Base-by-base conservation (phyloP, 1,140 invertebrate genomes). In the Caenorhabditis latens region DNA sequence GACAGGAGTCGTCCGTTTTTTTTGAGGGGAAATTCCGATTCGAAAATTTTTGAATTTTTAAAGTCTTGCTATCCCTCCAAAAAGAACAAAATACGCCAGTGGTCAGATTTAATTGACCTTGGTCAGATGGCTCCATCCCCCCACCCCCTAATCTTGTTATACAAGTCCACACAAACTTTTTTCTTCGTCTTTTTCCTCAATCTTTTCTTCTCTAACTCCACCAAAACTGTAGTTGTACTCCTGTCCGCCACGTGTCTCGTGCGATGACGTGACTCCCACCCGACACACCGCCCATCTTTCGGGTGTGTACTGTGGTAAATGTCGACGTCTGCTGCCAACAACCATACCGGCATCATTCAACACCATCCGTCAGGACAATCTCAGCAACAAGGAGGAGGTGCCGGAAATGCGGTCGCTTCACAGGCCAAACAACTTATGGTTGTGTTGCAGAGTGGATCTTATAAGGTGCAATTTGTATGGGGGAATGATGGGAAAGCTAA, bases 381-480 rank as follows among this genome's bases (percentile, higher is more conserved):
- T 16, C 55, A 48, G 11, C 83, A 8, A 63, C 84, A 65, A 32
- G 6, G 6, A 53, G n/a, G 24, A 21, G 40, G n/a, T 63, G 48
- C 58, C 42, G 63, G 50, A 71, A 84, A 50, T 57, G 24, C 53
- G 16, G 43, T 88, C n/a, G 40, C 53, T 21, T 32, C 86, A 42
- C 88, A 90, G 55, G 55, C 87, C 58, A 88, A 86, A 63, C 55
- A 71, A 32, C 85, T 87, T 61, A 89, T 90, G 85, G 65, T 91
- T 50, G 89, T 90, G 32, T 63, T 90, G 24, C 90, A 90, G 83
- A 90, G 91, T 87, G 90, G 90, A 43, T 89, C 90, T n/a, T 89
- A 90, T 75, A 90, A 90, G 86, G 90, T 90, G 21, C 61, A 90
- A 67, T 46, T 7, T 21, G 63, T 53, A 53, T 71, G 21, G 65